A percentile compares a stretch with the other conserved stretches of the same genome.
Conservation (phyloP, 2,797 vertebrate genomes). For the Manis crassicaudata region DNA sequence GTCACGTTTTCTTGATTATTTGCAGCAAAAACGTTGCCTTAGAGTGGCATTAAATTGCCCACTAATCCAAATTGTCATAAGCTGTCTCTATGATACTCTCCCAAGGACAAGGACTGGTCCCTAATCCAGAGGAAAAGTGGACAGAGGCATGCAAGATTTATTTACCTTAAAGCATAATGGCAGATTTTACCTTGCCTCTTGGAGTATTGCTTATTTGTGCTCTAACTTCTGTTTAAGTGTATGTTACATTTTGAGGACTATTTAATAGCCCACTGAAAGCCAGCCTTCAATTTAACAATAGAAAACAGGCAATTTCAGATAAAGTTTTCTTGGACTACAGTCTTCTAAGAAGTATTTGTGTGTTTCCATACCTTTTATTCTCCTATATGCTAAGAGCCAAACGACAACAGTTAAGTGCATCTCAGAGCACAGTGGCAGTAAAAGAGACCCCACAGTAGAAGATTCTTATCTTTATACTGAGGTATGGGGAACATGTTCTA, state of each 20-base stretch:
- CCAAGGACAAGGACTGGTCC: not conserved
- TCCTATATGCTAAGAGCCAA: slow-evolving; percentile 31
- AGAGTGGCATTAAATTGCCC: not conserved
- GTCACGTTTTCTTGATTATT: not conserved
- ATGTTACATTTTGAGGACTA: not conserved
- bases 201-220: slow-evolving; percentile 8
- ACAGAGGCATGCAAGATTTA: not conserved
- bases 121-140: not conserved
- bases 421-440: slow-evolving; percentile 19
- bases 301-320: not conserved
- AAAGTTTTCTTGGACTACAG: slow-evolving; percentile 33
- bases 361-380: slow-evolving; percentile 60
- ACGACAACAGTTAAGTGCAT: slow-evolving; percentile 41
- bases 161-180: not conserved
- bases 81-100: not conserved
- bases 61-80: not conserved
- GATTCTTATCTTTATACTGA: slow-evolving; percentile 41
- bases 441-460: slow-evolving; percentile 45
- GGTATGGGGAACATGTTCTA: not conserved
- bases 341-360: not conserved
- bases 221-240: not conserved
- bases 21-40: not conserved
- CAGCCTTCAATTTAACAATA: slow-evolving; percentile 33
- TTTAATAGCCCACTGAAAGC: not conserved
- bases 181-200: not conserved